Percentiles rank a stretch among this genome's conserved stretches.
These are phyloP conservation scores for Propithecus coquereli DNA, from an alignment of 2,113 vertebrate genomes.

Conservation along the genomic window DNA sequence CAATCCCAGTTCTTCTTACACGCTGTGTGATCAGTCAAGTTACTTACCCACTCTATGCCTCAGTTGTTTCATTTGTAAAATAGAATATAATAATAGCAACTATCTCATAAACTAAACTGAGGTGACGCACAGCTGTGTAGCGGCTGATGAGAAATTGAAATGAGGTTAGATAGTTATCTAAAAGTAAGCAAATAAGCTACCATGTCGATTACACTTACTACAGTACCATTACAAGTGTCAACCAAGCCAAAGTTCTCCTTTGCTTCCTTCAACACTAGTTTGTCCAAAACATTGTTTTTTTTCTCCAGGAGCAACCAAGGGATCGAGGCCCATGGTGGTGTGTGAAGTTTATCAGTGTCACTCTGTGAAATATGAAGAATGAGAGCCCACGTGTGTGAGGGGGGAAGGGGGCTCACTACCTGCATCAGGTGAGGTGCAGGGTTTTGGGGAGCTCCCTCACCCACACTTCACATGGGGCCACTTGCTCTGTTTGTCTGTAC, in stretches of 20 bases:
- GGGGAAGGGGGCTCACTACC: neutral
- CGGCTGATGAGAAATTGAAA: neutral
- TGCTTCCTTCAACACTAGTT: neutral
- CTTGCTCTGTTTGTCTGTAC: neutral
- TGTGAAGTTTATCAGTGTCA: neutral
- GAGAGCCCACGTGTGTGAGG: neutral
- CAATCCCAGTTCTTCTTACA: neutral
- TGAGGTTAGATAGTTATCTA: neutral
- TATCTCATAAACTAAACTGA: neutral
- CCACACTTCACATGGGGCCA: neutral
- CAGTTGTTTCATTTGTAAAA: neutral
- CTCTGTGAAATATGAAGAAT: neutral
- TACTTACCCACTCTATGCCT: neutral
- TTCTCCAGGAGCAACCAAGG: neutral
- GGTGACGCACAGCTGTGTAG: neutral
- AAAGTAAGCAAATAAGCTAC: neutral
- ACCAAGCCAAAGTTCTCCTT: neutral
- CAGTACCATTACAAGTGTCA: neutral
- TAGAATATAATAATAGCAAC: neutral
- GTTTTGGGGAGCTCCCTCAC: neutral
- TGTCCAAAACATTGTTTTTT: neutral
- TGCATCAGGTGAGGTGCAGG: rapidly evolving
- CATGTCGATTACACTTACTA: neutral
- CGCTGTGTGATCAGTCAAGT: neutral
- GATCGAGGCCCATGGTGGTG: neutral